A percentile compares a stretch with the other conserved stretches of the same genome.
phyloP scores from a whole-genome alignment of 2,113 vertebrate species.

The Heterotilapia buettikoferi region DNA sequence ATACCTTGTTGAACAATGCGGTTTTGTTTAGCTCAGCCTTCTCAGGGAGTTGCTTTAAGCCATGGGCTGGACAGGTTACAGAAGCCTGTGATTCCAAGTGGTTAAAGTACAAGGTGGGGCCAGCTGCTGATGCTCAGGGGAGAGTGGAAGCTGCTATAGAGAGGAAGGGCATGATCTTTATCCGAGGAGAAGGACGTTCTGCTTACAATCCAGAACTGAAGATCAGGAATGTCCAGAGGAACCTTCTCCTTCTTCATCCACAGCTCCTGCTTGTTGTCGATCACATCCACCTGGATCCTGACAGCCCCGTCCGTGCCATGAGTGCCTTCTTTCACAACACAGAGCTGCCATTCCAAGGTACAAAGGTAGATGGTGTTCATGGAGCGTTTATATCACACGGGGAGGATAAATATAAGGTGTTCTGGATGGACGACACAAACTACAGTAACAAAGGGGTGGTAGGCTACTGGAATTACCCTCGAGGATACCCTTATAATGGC shows the following conservation, averaged over 20 bases:
- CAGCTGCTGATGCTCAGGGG: constrained; percentile 84
- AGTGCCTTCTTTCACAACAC: constrained; percentile 96
- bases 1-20: constrained; percentile 90
- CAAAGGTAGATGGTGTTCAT: constrained; percentile 76
- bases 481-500: constrained; percentile 90
- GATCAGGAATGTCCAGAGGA: constrained; percentile 85
- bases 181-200: constrained; percentile 84
- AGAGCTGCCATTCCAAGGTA: constrained; percentile 84
- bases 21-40: constrained; percentile 83
- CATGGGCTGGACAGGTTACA: constrained; percentile 94
- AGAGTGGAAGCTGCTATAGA: constrained; percentile 80
- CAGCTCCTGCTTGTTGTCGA: constrained; percentile 93
- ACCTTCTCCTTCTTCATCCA: constrained; percentile 88
- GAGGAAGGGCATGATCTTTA: constrained; percentile 84
- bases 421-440: constrained; percentile 95
- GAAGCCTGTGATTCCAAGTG: constrained; percentile 96
- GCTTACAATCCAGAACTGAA: constrained; percentile 85
- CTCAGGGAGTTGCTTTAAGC: constrained; percentile 85
- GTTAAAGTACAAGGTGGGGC: constrained; percentile 89
- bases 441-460: constrained; percentile 81
- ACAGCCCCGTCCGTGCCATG: constrained; percentile 76
- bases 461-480: constrained; percentile 83
- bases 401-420: constrained; percentile 88
- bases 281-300: constrained; percentile 82
- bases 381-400: constrained; percentile 83